These are phyloP conservation scores for Chionoecetes opilio DNA, from an alignment of 1,140 invertebrate genomes.

Conservation along the genomic window DNA sequence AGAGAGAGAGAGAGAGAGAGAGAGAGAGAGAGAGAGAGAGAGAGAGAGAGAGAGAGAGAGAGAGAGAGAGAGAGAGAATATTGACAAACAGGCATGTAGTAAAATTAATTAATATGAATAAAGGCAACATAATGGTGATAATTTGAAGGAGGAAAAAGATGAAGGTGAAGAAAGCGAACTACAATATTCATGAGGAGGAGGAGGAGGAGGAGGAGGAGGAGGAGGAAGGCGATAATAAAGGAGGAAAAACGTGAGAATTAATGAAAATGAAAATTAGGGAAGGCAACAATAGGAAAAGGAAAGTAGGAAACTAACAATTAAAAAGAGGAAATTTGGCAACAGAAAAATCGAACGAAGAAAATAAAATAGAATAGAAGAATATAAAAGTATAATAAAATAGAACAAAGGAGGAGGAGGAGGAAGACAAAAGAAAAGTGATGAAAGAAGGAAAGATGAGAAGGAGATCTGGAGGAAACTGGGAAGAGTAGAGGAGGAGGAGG, in stretches of 20 bases:
- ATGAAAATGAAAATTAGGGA: no score
- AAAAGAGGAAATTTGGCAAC: no score
- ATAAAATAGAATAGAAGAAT: background rate
- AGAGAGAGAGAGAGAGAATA: background rate
- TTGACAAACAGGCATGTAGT: background rate
- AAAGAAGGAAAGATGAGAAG: no score
- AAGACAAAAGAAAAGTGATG: no score
- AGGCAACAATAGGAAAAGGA: no score
- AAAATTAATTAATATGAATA: background rate
- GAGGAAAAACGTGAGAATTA: no score
- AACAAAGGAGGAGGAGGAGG: background rate
- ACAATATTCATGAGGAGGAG: background rate
- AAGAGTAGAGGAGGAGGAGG: background rate
- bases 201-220: background rate
- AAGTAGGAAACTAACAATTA: no score
- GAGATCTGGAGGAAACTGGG: no score
- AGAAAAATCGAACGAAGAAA: no score
- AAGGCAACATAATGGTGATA: background rate
- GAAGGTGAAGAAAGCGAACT: background rate
- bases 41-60: no score
- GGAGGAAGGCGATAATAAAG: background rate
- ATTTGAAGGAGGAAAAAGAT: background rate
- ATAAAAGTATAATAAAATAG: background rate
- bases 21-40: no score
- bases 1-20: slow-evolving; percentile 2